These are phyloP conservation scores for Chrysolina haemoptera DNA, from an alignment of 2,888 invertebrate species.

Conservation along the genomic window DNA sequence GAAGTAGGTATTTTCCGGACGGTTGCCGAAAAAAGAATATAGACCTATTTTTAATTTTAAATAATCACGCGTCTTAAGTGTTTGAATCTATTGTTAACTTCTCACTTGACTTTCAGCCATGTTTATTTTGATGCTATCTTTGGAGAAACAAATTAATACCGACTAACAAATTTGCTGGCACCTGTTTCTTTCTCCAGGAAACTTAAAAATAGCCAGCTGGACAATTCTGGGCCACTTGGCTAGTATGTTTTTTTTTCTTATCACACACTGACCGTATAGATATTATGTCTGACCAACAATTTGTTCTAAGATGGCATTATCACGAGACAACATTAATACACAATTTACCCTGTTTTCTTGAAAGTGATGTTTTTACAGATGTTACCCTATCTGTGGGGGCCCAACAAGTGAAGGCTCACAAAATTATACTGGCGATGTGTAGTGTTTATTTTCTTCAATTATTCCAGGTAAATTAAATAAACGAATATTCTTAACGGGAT, in stretches of 20 bases:
- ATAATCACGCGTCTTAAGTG: neutral
- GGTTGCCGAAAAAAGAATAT: too few species aligned
- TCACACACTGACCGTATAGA: constrained; percentile 53
- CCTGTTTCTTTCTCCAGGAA: constrained; percentile 68
- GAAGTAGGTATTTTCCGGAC: too few species aligned
- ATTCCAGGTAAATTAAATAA: constrained; percentile 77
- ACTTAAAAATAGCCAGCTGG: constrained; percentile 68
- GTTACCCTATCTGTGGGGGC: constrained; percentile 90
- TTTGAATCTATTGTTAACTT: constrained; percentile 16
- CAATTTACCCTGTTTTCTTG: constrained; percentile 83
- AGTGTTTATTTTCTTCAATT: constrained; percentile 92
- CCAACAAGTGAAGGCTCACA: constrained; percentile 87
- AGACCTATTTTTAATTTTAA: neutral
- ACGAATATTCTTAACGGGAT: constrained; percentile 1
- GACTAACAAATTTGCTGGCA: constrained; percentile 66
- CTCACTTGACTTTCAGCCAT: constrained; percentile 25
- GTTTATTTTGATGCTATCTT: constrained; percentile 52
- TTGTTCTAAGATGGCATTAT: constrained; percentile 67
- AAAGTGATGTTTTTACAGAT: constrained; percentile 87
- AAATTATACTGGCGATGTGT: constrained; percentile 89
- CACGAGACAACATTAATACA: constrained; percentile 75
- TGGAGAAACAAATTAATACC: constrained; percentile 55
- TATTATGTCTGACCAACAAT: constrained; percentile 61
- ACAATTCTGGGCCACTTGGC: constrained; percentile 65
- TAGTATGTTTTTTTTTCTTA: constrained; percentile 38